Conservation (phyloP, 2,113 vertebrate genomes). For the Narcine bancroftii region DNA sequence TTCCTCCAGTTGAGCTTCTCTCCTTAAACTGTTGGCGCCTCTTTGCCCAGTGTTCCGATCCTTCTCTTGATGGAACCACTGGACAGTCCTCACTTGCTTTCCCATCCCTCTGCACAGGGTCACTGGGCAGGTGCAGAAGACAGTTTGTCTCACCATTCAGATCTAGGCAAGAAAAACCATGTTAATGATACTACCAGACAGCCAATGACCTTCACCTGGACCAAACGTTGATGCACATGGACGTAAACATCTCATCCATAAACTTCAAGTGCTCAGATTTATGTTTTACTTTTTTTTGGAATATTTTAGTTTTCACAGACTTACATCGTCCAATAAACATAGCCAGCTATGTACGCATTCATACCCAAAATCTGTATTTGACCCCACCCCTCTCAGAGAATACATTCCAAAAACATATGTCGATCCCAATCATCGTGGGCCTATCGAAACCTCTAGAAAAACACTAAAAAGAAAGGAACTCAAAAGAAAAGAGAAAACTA, state of each 20-base stretch:
- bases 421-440: no score
- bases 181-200: background rate
- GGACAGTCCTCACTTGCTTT: conserved; percentile 50
- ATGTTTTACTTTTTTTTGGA: background rate
- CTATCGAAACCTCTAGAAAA: no score
- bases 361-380: no score
- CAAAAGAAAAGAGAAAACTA: no score
- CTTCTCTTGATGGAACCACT: conserved; percentile 50
- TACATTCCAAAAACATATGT: no score
- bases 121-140: conserved; percentile 51
- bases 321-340: no score
- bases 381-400: no score
- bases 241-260: background rate
- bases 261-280: background rate
- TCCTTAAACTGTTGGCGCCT: conserved; percentile 73
- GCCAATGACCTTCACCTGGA: background rate
- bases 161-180: conserved; percentile 28
- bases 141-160: conserved; percentile 55
- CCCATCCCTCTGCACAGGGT: conserved; percentile 51
- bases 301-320: no score
- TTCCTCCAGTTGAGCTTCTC: conserved; percentile 66
- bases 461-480: no score
- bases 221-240: background rate
- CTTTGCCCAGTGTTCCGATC: conserved; percentile 66
- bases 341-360: no score